Evolutionary conservation across 2,113 vertebrate species (phyloP).

Genomic region (Stegostoma tigrinum): DNA sequence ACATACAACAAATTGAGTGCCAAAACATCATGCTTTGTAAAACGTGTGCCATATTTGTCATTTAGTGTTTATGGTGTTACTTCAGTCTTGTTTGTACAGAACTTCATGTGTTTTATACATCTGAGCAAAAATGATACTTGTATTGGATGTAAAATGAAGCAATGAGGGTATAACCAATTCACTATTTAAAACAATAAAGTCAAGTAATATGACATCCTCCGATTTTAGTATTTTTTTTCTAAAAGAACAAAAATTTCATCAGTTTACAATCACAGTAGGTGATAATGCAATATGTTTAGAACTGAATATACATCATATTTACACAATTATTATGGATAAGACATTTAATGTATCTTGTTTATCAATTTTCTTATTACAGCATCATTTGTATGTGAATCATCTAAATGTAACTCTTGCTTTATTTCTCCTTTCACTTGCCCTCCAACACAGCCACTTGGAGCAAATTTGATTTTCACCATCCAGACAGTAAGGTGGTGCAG

Average conservation of each 20-base stretch:
- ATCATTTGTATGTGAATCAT: background rate
- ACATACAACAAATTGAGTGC: slow-evolving; percentile 34
- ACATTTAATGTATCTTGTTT: background rate
- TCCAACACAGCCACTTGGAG: background rate
- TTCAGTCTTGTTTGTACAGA: slow-evolving; percentile 37
- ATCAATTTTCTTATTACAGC: background rate
- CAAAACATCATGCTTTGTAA: slow-evolving; percentile 37
- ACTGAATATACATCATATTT: background rate
- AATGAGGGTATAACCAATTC: slow-evolving; percentile 29
- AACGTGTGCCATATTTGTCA: slow-evolving; percentile 36
- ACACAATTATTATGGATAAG: background rate
- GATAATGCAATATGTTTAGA: background rate
- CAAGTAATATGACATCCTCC: background rate
- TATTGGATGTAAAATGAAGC: slow-evolving; percentile 36
- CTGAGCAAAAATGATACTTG: slow-evolving; percentile 32
- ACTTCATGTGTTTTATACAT: slow-evolving; percentile 37
- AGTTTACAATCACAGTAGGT: background rate
- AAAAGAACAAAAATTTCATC: background rate
- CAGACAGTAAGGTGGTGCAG: background rate
- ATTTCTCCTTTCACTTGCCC: background rate
- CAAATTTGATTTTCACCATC: background rate
- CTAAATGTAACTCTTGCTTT: background rate
- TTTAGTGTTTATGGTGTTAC: slow-evolving; percentile 33
- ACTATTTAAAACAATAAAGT: slow-evolving; percentile 37
- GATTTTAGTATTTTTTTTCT: background rate